Evolutionary conservation across 2,113 vertebrate species (phyloP).

Genomic region (Chlorodrepanis virens): DNA sequence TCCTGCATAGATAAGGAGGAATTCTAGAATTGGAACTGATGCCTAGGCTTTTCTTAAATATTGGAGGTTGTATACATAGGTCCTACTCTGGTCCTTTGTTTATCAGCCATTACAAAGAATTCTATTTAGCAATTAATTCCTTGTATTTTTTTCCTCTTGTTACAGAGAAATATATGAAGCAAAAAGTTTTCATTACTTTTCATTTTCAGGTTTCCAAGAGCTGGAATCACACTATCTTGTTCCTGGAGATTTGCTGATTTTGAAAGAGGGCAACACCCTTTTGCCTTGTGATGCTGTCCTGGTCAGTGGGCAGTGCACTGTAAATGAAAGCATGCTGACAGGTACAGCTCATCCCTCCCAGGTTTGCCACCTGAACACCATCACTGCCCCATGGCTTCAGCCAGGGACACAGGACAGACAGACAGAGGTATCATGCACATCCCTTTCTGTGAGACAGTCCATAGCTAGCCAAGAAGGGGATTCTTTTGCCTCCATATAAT

Average conservation of each 20-base stretch:
- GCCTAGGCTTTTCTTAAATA: background rate
- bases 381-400: background rate
- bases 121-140: background rate
- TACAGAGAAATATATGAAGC: background rate
- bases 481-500: background rate
- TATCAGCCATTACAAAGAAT: background rate
- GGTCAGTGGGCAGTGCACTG: slow-evolving; percentile 71
- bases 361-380: background rate
- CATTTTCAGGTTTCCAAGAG: slow-evolving; percentile 65
- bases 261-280: slow-evolving; percentile 64
- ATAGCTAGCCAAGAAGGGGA: background rate
- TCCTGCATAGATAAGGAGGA: background rate
- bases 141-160: background rate
- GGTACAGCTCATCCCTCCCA: slow-evolving; percentile 52
- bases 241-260: slow-evolving; percentile 75
- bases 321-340: slow-evolving; percentile 82
- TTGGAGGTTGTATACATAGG: background rate
- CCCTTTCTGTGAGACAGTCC: background rate
- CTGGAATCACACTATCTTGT: slow-evolving; percentile 74
- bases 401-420: background rate
- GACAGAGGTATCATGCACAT: background rate
- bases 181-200: background rate
- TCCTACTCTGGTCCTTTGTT: background rate
- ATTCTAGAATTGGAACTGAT: background rate
- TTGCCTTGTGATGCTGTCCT: slow-evolving; percentile 79